These are phyloP conservation scores for Elanus axillaris DNA, from an alignment of 2,113 vertebrate genomes.

Conservation along the genomic window DNA sequence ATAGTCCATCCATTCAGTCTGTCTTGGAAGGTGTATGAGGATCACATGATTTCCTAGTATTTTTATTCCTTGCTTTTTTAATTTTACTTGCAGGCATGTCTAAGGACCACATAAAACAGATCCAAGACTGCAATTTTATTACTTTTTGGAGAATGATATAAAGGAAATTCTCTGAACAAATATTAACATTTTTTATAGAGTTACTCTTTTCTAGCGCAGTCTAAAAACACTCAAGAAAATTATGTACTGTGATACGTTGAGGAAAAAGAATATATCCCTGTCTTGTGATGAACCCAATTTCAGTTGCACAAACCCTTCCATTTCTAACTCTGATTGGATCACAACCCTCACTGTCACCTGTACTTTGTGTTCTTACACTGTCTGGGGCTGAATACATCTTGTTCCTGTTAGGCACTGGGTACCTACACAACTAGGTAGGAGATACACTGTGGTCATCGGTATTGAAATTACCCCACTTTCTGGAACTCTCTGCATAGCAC, in stretches of 20 bases:
- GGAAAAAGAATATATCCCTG: not conserved
- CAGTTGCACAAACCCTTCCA: not conserved
- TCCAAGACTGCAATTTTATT: not conserved
- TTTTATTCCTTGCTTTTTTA: not conserved
- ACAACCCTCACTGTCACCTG: not conserved
- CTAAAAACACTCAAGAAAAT: conserved; percentile 23
- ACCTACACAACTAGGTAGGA: not conserved
- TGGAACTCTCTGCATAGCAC: not conserved
- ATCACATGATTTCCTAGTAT: not conserved
- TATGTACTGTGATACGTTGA: not conserved
- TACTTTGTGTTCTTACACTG: not conserved
- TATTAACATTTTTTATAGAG: conserved; percentile 18
- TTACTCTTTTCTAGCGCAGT: not conserved
- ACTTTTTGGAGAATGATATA: conserved; percentile 8
- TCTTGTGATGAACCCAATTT: not conserved
- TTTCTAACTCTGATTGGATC: conserved; percentile 9
- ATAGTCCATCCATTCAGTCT: not conserved
- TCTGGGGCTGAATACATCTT: not conserved
- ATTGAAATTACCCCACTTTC: not conserved
- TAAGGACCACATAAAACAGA: not conserved
- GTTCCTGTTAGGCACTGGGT: not conserved
- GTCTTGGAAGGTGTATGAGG: not conserved
- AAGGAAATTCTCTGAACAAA: conserved; percentile 12
- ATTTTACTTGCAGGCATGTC: not conserved
- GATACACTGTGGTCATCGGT: not conserved